Conservation (phyloP, 2,888 invertebrate species). For the Nebria brevicollis region DNA sequence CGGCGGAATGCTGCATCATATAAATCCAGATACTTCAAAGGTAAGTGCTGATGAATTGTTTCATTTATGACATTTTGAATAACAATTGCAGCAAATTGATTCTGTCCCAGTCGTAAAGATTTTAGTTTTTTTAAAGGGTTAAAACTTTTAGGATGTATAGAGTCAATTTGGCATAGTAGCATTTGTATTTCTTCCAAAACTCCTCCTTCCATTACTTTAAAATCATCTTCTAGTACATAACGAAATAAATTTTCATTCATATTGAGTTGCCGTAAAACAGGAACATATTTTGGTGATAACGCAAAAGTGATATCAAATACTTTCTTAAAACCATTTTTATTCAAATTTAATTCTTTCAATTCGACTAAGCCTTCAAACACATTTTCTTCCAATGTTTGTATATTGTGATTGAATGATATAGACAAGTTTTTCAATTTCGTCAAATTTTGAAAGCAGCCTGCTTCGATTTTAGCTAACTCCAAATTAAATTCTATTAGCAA, state of each 20-base stretch:
- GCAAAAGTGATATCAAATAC: constrained; percentile 63
- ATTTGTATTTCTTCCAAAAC: constrained; percentile 64
- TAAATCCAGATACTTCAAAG: constrained; percentile 64
- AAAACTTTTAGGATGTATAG: constrained; percentile 66
- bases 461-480: constrained; percentile 64
- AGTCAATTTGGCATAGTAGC: constrained; percentile 67
- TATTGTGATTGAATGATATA: constrained; percentile 67
- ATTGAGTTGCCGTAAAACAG: constrained; percentile 63
- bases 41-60: constrained; percentile 60
- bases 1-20: constrained; percentile 68
- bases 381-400: constrained; percentile 62
- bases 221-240: constrained; percentile 62
- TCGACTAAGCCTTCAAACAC: constrained; percentile 66
- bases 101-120: constrained; percentile 66
- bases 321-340: constrained; percentile 67
- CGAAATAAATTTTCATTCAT: constrained; percentile 68
- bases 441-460: constrained; percentile 65
- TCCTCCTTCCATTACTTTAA: constrained; percentile 64
- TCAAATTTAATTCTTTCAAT: constrained; percentile 65
- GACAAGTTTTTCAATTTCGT: constrained; percentile 65
- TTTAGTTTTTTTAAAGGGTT: constrained; percentile 63
- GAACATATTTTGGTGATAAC: constrained; percentile 62
- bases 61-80: constrained; percentile 63
- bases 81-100: constrained; percentile 64
- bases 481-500: constrained; percentile 69